These are phyloP conservation scores for Carassius auratus DNA, from an alignment of 2,113 vertebrate genomes.

Conservation along the genomic window DNA sequence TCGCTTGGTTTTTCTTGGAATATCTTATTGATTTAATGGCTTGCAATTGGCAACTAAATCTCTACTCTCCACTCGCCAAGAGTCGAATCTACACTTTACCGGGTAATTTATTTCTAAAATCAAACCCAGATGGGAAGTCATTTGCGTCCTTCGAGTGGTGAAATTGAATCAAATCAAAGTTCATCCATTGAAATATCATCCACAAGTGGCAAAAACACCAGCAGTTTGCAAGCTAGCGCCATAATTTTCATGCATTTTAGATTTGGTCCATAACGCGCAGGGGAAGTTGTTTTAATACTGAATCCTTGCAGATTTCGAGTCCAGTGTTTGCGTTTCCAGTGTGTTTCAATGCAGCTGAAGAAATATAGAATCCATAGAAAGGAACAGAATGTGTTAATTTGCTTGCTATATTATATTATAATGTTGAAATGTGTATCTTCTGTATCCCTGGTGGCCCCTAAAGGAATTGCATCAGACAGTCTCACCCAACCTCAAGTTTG, in stretches of 20 bases:
- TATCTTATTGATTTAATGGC: not conserved
- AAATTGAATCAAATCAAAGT: slow-evolving; percentile 12
- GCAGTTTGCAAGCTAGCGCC: too few species aligned
- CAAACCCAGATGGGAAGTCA: slow-evolving; percentile 11
- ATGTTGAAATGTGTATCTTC: not conserved
- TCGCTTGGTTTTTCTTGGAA: slow-evolving; percentile 9
- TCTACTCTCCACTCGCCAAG: not conserved
- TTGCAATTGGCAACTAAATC: not conserved
- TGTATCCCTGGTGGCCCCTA: not conserved
- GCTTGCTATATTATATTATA: not conserved
- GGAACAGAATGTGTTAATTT: not conserved
- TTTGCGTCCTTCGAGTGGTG: not conserved
- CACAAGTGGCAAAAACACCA: not conserved
- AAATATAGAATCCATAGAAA: not conserved
- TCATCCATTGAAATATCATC: not conserved
- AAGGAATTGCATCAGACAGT: not conserved
- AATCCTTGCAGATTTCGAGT: not conserved
- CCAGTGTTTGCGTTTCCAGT: too few species aligned
- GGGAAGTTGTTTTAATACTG: not conserved
- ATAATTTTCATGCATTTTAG: too few species aligned
- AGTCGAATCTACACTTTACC: not conserved
- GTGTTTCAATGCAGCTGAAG: not conserved
- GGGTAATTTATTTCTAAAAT: slow-evolving; percentile 13
- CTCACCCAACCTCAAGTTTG: not conserved
- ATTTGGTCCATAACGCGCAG: not conserved